Percentiles rank a stretch among this genome's conserved stretches.
Evolutionary conservation across 2,797 vertebrate species (phyloP).

Genomic region (Parauchenoglanis punctatus): DNA sequence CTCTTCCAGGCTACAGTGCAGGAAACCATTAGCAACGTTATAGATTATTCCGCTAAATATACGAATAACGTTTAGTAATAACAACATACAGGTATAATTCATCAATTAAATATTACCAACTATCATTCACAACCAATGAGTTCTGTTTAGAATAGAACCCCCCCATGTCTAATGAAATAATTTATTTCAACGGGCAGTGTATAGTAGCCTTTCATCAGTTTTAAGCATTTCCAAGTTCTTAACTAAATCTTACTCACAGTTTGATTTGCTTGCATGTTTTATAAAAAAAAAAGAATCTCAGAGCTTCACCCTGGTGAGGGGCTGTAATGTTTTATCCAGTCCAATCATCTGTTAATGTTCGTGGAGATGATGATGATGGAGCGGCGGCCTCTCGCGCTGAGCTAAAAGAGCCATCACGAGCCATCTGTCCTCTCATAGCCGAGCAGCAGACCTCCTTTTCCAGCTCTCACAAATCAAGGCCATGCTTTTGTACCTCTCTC

Average conservation of each 20-base stretch:
- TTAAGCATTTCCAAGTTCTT: background rate
- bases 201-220: background rate
- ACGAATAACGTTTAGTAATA: background rate
- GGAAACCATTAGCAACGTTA: background rate
- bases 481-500: constrained; percentile 45
- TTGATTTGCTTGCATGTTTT: background rate
- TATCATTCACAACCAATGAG: background rate
- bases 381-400: constrained; percentile 52
- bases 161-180: background rate
- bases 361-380: constrained; percentile 53
- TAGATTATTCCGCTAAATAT: background rate
- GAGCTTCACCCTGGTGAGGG: constrained; percentile 37
- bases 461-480: constrained; percentile 52
- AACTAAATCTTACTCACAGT: background rate
- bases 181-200: background rate
- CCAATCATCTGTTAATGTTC: constrained; percentile 56
- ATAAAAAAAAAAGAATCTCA: background rate
- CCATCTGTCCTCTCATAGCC: constrained; percentile 57
- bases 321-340: constrained; percentile 45
- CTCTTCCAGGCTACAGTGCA: background rate
- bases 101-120: background rate
- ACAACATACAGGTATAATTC: background rate
- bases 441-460: constrained; percentile 46
- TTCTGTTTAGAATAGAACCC: background rate
- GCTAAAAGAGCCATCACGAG: constrained; percentile 59